Evolutionary conservation across 2,797 vertebrate species (phyloP).

Genomic region (Taenioides sp.): DNA sequence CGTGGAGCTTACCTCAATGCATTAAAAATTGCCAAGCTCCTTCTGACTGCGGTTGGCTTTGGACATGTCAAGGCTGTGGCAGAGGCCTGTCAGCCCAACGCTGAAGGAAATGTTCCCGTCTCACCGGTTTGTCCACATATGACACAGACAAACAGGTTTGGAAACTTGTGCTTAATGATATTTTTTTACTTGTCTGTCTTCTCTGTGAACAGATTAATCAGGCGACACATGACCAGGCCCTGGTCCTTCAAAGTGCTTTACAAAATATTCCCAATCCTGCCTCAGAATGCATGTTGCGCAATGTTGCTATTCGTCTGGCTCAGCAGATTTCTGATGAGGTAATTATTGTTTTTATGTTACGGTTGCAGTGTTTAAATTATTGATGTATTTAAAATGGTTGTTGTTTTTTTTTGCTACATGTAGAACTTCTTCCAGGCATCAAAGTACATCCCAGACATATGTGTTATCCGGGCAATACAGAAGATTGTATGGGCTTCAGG

Average conservation of each 20-base stretch:
- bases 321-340: constrained; percentile 99
- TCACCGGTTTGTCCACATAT: constrained; percentile 82
- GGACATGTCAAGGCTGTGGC: constrained; percentile 96
- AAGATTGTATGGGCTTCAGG: constrained; percentile 99
- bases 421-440: constrained; percentile 90
- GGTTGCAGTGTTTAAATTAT: background rate
- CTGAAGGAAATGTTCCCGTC: constrained; percentile 90
- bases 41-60: constrained; percentile 95
- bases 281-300: constrained; percentile 98
- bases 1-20: constrained; percentile 97
- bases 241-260: constrained; percentile 96
- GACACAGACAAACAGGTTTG: constrained; percentile 21
- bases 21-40: constrained; percentile 96
- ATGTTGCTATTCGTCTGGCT: constrained; percentile 96
- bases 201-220: constrained; percentile 87
- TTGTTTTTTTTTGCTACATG: constrained; percentile 20
- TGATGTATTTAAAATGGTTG: background rate
- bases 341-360: constrained; percentile 19
- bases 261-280: constrained; percentile 99
- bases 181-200: constrained; percentile 15
- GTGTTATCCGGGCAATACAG: constrained; percentile 96
- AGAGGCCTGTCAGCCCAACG: constrained; percentile 95
- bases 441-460: constrained; percentile 98
- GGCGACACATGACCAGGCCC: constrained; percentile 96
- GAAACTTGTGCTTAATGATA: background rate